Evolutionary conservation across 2,113 vertebrate species (phyloP).

Genomic region (Labrus mixtus): DNA sequence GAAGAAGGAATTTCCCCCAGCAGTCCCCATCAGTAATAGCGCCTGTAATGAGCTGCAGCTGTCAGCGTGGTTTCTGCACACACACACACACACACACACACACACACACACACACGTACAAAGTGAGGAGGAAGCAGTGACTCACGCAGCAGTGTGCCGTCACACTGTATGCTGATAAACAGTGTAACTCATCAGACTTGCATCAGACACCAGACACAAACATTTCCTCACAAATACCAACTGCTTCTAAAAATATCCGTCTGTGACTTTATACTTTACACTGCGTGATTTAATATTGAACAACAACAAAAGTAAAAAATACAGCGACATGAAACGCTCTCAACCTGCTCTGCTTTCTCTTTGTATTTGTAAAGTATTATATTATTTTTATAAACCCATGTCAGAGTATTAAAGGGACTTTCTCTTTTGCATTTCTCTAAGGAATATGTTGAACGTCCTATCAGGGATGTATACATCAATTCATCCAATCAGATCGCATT

Average conservation of each 20-base stretch:
- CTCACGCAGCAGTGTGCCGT: conserved; percentile 79
- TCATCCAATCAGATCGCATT: not conserved
- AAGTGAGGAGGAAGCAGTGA: conserved; percentile 78
- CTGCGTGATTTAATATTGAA: conserved; percentile 14
- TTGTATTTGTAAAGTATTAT: no score
- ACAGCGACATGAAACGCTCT: conserved; percentile 1
- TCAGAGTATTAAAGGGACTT: no score
- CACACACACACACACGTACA: conserved; percentile 24
- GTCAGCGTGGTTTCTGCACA: conserved; percentile 79
- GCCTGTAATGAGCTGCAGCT: conserved; percentile 84
- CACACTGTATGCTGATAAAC: conserved; percentile 79
- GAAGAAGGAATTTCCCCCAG: conserved; percentile 82
- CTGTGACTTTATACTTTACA: conserved; percentile 42
- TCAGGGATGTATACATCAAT: not conserved
- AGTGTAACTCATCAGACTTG: conserved; percentile 72
- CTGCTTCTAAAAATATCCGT: conserved; percentile 53
- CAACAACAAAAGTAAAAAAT: conserved; percentile 12
- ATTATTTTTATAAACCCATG: no score
- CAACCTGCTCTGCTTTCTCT: not conserved
- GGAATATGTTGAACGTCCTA: not conserved
- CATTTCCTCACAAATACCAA: conserved; percentile 67
- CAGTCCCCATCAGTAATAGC: conserved; percentile 83
- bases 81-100: conserved; percentile 41
- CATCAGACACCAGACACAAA: conserved; percentile 64
- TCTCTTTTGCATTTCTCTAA: not conserved